These are phyloP conservation scores for Tachysurus vachellii DNA, from an alignment of 2,113 vertebrate genomes.

Conservation along the genomic window DNA sequence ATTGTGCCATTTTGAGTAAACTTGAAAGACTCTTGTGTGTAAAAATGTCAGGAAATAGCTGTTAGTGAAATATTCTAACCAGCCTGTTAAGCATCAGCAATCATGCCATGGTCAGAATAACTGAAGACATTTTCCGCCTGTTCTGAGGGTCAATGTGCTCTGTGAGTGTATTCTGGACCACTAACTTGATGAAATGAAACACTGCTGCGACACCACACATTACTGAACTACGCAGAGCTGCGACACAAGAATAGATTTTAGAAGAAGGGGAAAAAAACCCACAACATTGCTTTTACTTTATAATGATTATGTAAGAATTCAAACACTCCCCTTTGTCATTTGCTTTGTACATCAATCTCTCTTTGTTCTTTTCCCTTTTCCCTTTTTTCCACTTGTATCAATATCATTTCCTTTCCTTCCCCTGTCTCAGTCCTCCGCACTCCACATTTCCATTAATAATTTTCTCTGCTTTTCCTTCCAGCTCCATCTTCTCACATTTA, in stretches of 20 bases:
- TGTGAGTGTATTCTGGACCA: not conserved
- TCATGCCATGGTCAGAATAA: not conserved
- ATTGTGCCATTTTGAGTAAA: not conserved
- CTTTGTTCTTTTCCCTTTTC: not conserved
- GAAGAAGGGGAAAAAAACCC: not conserved
- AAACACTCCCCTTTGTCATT: not conserved
- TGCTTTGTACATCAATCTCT: not conserved
- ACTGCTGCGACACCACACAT: not conserved
- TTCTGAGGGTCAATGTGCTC: not conserved
- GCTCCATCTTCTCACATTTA: constrained; percentile 20
- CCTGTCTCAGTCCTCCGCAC: not conserved
- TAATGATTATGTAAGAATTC: not conserved
- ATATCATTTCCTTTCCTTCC: not conserved
- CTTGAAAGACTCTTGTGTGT: not conserved
- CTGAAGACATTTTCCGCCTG: not conserved
- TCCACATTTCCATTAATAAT: constrained; percentile 32
- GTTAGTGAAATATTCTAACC: not conserved
- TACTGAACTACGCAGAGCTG: not conserved
- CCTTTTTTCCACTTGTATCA: constrained; percentile 3
- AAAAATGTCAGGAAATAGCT: not conserved
- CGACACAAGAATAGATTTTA: not conserved
- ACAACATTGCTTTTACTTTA: not conserved
- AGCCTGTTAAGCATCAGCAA: not conserved
- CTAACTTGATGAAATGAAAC: not conserved
- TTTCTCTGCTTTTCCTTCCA: constrained; percentile 1